Evolutionary conservation across 2,797 vertebrate species (phyloP), one percentile per base, ranked within the genome.

Genomic region (Gobio occitaniae): DNA sequence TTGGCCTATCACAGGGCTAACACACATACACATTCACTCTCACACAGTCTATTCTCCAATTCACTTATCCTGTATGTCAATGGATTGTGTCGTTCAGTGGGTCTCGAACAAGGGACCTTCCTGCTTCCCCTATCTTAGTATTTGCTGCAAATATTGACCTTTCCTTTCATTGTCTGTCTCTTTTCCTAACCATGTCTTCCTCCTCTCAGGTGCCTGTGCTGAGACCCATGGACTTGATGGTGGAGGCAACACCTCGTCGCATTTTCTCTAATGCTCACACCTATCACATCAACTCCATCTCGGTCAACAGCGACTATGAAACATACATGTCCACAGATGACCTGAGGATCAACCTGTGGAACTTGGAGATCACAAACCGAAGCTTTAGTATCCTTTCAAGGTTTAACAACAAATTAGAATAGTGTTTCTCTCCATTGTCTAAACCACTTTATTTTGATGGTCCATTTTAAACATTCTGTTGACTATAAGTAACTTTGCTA

Each of bases 281-380:
- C 17, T 97, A 97, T 91, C 96, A 97, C 92, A 96, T 97, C 95
- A 97, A 97, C 92, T 97, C 96, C 90, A 97, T 97, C 93, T 97
- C 96, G 0, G 96, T 97, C 92, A 97, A 97, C 94, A 97, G 96
- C 0, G 96, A 97, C 95, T 96, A 95, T 2, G 96, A 97, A 92
- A 97, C 96, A 29, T 97, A 97, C 94, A 97, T 97, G 95, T 97
- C 96, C 1, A 96, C 96, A 0, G 96, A 97, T 0, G 96, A 97
- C 93, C 94, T 97, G 89, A 93, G 96, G 89, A 97, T 97, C 91
- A 97, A 97, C 91, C 93, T 97, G 15, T 97, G 96, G 96, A 96
- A 97, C 90, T 95, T 97, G 86, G 96, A 97, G 91, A 97, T 97
- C 91, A 97, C 96, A n/a, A 96, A 97, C 93, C 95, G 95, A 84